These are phyloP conservation scores for Dendroctonus ponderosae DNA, from an alignment of 1,140 invertebrate genomes.

Conservation along the genomic window DNA sequence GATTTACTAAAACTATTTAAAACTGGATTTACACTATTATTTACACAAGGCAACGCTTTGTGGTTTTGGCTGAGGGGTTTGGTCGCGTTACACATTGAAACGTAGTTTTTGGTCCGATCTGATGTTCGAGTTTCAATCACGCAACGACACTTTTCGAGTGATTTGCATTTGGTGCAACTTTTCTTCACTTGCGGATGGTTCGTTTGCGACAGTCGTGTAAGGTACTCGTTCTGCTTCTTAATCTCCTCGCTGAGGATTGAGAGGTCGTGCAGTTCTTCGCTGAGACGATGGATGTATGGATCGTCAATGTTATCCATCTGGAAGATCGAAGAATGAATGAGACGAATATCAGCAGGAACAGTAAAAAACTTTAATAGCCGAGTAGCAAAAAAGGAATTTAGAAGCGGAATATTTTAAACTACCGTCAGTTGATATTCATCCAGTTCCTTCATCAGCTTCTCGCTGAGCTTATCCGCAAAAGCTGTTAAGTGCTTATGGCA, in stretches of 20 bases:
- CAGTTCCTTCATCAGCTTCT: constrained; percentile 72
- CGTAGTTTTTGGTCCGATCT: constrained; percentile 2
- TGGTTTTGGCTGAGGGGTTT: too few relatives aligned
- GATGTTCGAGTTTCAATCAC: not conserved
- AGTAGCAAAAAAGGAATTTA: not conserved
- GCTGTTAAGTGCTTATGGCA: constrained; percentile 68
- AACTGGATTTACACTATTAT: constrained; percentile 30
- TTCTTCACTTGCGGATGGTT: not conserved
- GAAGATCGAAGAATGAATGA: constrained; percentile 13
- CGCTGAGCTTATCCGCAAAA: constrained; percentile 71
- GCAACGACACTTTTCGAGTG: constrained; percentile 17
- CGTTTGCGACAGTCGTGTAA: constrained; percentile 47
- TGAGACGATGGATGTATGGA: constrained; percentile 58
- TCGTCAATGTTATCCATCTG: constrained; percentile 57
- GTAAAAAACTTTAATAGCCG: not conserved
- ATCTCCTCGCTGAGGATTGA: constrained; percentile 60
- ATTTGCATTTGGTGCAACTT: constrained; percentile 30
- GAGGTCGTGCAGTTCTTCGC: constrained; percentile 57
- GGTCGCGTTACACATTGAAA: not conserved
- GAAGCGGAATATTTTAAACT: not conserved
- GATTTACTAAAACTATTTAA: constrained; percentile 31
- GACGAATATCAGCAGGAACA: not conserved
- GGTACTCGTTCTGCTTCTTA: constrained; percentile 52
- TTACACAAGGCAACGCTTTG: constrained; percentile 1
- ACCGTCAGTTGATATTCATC: constrained; percentile 59